phyloP scores from a whole-genome alignment of 2,797 vertebrate genomes.

The Amphiprion clarkii region DNA sequence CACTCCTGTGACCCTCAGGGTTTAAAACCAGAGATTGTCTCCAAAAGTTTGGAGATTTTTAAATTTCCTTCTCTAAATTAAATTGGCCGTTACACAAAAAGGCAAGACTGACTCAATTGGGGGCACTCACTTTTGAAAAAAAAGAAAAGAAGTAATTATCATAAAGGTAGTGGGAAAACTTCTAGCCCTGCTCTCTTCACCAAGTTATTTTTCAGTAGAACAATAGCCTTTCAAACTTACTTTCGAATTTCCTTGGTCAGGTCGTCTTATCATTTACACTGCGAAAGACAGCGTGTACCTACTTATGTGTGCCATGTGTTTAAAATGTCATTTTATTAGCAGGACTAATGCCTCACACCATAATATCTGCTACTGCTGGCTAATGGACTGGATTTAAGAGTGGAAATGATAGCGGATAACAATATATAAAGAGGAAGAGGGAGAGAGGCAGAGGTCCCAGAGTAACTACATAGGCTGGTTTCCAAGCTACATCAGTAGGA shows the following conservation, averaged over 20 bases:
- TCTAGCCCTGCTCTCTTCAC: conserved; percentile 2
- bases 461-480: no score
- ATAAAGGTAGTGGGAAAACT: conserved; percentile 18
- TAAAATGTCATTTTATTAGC: conserved; percentile 39
- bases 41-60: not conserved
- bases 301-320: conserved; percentile 19
- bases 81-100: conserved; percentile 32
- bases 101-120: conserved; percentile 4
- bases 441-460: not conserved
- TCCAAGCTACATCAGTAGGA: no score
- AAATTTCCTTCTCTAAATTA: not conserved
- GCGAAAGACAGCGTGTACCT: not conserved
- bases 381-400: not conserved
- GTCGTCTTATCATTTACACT: conserved; percentile 30
- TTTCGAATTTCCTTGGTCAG: conserved; percentile 16
- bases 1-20: not conserved
- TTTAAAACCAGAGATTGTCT: not conserved
- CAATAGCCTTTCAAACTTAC: conserved; percentile 23
- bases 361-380: conserved; percentile 2
- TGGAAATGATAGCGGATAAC: conserved; percentile 23
- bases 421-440: not conserved
- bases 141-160: conserved; percentile 17
- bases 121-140: conserved; percentile 13
- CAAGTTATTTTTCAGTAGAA: conserved; percentile 34
- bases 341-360: conserved; percentile 17